Conservation (phyloP, 2,888 invertebrate genomes). For the Orthosia cruda region DNA sequence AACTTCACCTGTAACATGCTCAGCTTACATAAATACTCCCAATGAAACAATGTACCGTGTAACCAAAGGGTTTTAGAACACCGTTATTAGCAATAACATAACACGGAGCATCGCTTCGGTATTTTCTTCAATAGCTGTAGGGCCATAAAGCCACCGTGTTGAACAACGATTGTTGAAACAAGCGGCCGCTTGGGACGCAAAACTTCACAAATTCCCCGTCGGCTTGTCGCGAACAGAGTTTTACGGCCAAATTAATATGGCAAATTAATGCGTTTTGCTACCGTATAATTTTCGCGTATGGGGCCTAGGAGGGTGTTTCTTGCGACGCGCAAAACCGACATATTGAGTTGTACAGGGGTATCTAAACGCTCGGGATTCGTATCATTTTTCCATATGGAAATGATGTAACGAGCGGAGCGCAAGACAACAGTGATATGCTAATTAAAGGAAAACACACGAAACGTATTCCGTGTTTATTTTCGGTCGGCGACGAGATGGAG, state of each 20-base stretch:
- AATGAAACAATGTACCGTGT: conserved; percentile 74
- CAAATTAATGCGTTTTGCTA: conserved; percentile 91
- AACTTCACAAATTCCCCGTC: conserved; percentile 89
- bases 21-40: conserved; percentile 45
- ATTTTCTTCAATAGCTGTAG: conserved; percentile 84
- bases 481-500: conserved; percentile 82
- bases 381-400: conserved; percentile 92
- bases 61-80: conserved; percentile 79
- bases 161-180: conserved; percentile 89
- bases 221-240: conserved; percentile 91
- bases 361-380: conserved; percentile 81
- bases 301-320: conserved; percentile 82
- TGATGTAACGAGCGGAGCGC: conserved; percentile 87
- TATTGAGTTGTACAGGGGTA: conserved; percentile 69
- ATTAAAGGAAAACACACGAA: conserved; percentile 90
- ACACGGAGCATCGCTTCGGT: conserved; percentile 78
- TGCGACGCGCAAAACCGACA: conserved; percentile 81
- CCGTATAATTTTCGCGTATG: conserved; percentile 90
- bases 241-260: conserved; percentile 92
- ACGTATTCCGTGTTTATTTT: conserved; percentile 87
- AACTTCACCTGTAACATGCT: conserved; percentile 37
- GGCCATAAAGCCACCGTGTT: conserved; percentile 82
- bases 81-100: conserved; percentile 86
- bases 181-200: conserved; percentile 88
- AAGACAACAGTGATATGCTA: conserved; percentile 91